Conservation (phyloP, 1,140 invertebrate species). For the Drosophila santomea region DNA sequence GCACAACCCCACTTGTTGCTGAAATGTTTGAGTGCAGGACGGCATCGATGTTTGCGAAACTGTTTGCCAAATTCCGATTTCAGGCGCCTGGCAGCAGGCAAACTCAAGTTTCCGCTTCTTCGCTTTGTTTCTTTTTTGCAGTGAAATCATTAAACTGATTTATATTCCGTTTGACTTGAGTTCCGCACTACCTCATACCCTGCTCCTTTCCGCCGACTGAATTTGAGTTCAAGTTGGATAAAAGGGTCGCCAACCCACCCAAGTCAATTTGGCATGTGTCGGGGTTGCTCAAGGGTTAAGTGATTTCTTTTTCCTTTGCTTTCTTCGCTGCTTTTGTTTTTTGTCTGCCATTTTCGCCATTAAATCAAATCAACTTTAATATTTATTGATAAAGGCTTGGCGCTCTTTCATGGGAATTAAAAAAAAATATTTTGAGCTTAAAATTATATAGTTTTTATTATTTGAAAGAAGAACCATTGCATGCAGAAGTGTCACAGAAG, state of each 20-base stretch:
- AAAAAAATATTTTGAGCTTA: background rate
- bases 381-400: background rate
- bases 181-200: background rate
- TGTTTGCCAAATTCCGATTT: background rate
- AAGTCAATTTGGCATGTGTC: background rate
- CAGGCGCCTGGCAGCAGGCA: background rate
- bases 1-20: no score
- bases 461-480: no score
- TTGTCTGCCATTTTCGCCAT: background rate
- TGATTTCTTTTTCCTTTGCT: background rate
- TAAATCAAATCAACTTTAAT: background rate
- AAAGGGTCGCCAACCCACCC: background rate
- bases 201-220: background rate
- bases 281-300: background rate
- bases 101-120: background rate
- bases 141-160: slow-evolving; percentile 1
- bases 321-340: background rate
- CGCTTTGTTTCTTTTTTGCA: background rate
- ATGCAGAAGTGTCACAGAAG: no score
- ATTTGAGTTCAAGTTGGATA: slow-evolving; percentile 1
- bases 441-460: no score
- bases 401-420: background rate
- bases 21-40: no score
- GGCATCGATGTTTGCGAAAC: background rate
- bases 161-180: background rate